Percentiles rank a stretch among this genome's conserved stretches.
Conservation (phyloP, 2,888 invertebrate species). For the Macropis europaea region DNA sequence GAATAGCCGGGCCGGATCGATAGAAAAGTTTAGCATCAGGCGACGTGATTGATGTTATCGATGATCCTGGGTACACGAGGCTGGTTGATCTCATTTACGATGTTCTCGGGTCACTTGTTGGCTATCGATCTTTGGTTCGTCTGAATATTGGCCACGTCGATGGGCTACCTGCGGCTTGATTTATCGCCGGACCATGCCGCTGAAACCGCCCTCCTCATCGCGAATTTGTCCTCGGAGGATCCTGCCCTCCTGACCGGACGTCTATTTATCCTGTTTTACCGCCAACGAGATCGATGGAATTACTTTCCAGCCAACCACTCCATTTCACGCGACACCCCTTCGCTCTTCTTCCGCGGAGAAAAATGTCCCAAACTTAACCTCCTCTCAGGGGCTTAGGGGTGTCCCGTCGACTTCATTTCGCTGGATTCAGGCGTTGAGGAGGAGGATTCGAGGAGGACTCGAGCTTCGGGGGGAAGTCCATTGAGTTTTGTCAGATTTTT, state of each 20-base stretch:
- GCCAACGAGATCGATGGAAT: background rate
- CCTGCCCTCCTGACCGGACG: background rate
- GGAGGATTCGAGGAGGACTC: too few species aligned
- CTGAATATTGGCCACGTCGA: conserved; percentile 39
- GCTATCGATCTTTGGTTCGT: conserved; percentile 40
- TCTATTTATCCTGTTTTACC: conserved; percentile 9
- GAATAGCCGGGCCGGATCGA: too few species aligned
- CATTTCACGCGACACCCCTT: too few species aligned
- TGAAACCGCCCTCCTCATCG: conserved; percentile 18
- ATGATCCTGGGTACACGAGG: conserved; percentile 17
- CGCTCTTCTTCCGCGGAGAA: too few species aligned
- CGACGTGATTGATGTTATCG: conserved; percentile 5
- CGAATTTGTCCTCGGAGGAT: conserved; percentile 25
- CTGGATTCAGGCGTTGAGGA: too few species aligned
- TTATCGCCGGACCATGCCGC: conserved; percentile 30
- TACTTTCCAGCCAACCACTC: too few species aligned
- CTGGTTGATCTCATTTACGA: conserved; percentile 38
- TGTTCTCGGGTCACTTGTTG: conserved; percentile 31
- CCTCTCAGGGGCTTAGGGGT: too few species aligned
- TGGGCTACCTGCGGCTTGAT: conserved; percentile 32
- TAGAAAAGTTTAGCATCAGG: background rate
- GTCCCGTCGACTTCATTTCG: too few species aligned
- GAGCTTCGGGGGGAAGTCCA: too few species aligned
- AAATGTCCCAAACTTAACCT: too few species aligned
- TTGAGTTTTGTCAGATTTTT: too few species aligned